Evolutionary conservation across 2,888 invertebrate species (phyloP).

Genomic region (Prosapia bicincta): DNA sequence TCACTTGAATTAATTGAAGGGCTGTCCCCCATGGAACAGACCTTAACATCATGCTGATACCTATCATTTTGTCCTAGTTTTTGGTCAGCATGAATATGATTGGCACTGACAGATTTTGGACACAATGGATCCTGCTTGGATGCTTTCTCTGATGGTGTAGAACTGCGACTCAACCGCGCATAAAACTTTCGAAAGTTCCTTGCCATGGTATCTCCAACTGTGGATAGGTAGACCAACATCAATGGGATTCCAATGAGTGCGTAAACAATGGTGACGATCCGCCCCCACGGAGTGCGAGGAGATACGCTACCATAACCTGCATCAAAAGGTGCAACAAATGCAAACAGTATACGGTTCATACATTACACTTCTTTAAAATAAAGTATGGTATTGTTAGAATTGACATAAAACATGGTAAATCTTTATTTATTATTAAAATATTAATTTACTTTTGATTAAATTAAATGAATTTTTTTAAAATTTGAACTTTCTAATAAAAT

Average conservation of each 20-base stretch:
- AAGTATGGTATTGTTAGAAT: neutral
- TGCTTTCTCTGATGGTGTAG: constrained; percentile 26
- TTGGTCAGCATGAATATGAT: constrained; percentile 35
- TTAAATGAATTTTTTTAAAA: too few relatives aligned
- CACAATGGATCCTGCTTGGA: constrained; percentile 30
- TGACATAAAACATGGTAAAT: too few relatives aligned
- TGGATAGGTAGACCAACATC: constrained; percentile 82
- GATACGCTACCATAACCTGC: constrained; percentile 82
- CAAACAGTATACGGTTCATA: neutral
- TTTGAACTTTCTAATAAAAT: too few relatives aligned
- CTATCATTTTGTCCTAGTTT: constrained; percentile 19
- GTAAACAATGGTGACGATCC: constrained; percentile 77
- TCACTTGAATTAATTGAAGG: constrained; percentile 10
- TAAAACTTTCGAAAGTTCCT: constrained; percentile 70
- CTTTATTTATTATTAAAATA: too few relatives aligned
- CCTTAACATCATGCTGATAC: constrained; percentile 28
- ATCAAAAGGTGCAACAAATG: constrained; percentile 35
- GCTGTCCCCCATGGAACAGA: neutral
- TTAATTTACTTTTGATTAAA: too few relatives aligned
- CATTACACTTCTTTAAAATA: neutral
- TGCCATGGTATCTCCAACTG: constrained; percentile 82
- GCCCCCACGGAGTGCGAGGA: constrained; percentile 75
- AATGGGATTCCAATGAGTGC: constrained; percentile 84
- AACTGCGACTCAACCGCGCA: constrained; percentile 43
- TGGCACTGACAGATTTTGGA: constrained; percentile 33